Percentiles rank a stretch among this genome's conserved stretches.
phyloP scores from a whole-genome alignment of 1,140 invertebrate genomes.

The Lineus longissimus region DNA sequence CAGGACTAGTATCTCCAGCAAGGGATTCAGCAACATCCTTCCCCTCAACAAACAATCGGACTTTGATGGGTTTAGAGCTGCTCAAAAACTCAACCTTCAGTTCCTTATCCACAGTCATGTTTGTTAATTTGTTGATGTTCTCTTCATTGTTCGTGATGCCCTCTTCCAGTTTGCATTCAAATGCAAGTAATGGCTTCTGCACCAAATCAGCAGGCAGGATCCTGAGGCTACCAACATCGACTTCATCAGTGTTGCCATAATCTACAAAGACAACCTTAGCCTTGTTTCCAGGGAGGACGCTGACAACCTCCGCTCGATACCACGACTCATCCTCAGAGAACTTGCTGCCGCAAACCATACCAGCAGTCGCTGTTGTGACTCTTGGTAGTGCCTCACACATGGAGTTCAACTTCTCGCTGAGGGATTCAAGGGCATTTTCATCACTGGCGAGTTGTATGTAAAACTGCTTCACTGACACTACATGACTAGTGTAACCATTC shows the following conservation, averaged over 20 bases:
- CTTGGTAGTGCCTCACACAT: not conserved
- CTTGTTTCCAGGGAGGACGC: constrained; percentile 62
- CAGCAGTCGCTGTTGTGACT: constrained; percentile 37
- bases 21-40: not conserved
- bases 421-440: not conserved
- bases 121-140: constrained; percentile 25
- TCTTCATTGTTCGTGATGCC: constrained; percentile 31
- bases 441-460: constrained; percentile 30
- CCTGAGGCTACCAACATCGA: constrained; percentile 18
- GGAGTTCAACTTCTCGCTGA: not conserved
- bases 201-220: constrained; percentile 22
- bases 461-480: not conserved
- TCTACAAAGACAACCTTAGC: constrained; percentile 62
- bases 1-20: not conserved
- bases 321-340: constrained; percentile 71
- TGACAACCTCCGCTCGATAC: constrained; percentile 74
- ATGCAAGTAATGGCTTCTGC: constrained; percentile 25
- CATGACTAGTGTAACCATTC: not conserved
- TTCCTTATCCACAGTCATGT: constrained; percentile 31
- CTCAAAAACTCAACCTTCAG: constrained; percentile 30
- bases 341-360: constrained; percentile 66
- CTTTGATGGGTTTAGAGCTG: constrained; percentile 17
- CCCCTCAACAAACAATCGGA: constrained; percentile 17
- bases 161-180: constrained; percentile 31
- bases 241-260: constrained; percentile 53